Base-by-base conservation (phyloP, 2,113 vertebrate species). In the Platanista minor region DNA sequence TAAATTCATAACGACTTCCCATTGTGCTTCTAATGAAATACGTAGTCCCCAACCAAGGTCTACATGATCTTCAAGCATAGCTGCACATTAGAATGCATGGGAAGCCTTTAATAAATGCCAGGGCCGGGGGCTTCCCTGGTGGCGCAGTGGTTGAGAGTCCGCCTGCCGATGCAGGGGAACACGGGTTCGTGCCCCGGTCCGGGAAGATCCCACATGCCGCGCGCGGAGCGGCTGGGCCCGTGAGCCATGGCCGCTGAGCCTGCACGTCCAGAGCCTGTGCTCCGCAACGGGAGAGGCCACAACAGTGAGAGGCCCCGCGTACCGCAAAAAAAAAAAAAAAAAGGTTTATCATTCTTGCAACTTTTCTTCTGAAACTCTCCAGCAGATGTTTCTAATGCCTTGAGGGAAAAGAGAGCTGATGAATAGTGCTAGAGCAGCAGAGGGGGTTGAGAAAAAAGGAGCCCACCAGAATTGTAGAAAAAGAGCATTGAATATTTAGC, bases 341-440 rank as follows among this genome's bases (percentile, higher is more conserved):
- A 46, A 36, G 27, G 23, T 87, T 96, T 94, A 94, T 83, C 72
- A 83, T 27, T 89, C 91, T 91, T 81, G 25, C 36, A 93, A 94
- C 27, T 93, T 96, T 96, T 81, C 75, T 90, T 93, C 85, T 89
- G 31, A 91, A 91, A 93, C 52, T 94, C 52, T 90, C 91, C n/a
- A 80, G 41, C 82, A 97, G 96, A 93, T 95, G 59, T 97, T 87
- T 77, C 81, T 49, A 87, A 96, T 85, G n/a, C 74, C 96, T 95
- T 21, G 13, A 96, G 61, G 33, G 29, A 64, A 67, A 33, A 57
- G n/a, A 77, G 46, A 90, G 46, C 67, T 93, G 83, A 67, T 90
- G 66, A 90, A 94, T 12, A 83, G 43, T 11, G 2, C 57, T 49
- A 82, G 21, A 93, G 62, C 41, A 78, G 91, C 49, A 43, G 52